These are phyloP conservation scores for Myotis daubentonii DNA, from an alignment of 2,797 vertebrate genomes.

Conservation along the genomic window DNA sequence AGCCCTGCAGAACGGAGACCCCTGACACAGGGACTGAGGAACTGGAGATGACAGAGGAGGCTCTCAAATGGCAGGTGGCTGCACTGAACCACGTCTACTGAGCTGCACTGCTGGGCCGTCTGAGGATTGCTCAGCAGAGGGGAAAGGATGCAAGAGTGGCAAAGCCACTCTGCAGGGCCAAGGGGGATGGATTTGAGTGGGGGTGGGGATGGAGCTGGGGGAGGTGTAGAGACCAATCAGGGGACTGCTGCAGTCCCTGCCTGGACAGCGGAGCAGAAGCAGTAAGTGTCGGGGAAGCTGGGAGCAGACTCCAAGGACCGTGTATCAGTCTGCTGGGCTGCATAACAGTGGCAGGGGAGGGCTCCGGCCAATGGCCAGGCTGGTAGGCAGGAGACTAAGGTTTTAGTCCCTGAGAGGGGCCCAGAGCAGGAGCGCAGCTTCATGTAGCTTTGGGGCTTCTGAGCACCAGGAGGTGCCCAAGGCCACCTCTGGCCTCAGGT, in stretches of 20 bases:
- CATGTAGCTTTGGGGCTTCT: background rate
- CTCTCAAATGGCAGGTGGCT: background rate
- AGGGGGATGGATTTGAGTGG: background rate
- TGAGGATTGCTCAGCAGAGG: background rate
- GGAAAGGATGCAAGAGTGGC: accelerated
- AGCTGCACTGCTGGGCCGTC: accelerated
- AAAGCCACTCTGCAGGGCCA: accelerated
- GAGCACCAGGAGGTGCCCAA: accelerated
- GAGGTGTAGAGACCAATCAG: background rate
- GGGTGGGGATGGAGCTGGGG: background rate
- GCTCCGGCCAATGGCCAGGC: background rate
- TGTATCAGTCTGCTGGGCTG: accelerated
- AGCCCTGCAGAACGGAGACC: background rate
- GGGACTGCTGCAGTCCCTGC: accelerated
- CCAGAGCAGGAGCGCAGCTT: background rate
- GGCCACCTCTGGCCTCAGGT: background rate
- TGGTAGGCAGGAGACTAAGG: background rate
- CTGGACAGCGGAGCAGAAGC: background rate
- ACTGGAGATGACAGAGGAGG: background rate
- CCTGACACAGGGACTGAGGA: background rate
- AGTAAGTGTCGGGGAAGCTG: accelerated
- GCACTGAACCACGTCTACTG: too few species aligned
- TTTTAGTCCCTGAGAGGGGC: background rate
- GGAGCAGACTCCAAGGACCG: background rate
- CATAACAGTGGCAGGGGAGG: background rate